These are phyloP conservation scores for Eremophila alpestris DNA, from an alignment of 2,797 vertebrate species.

Conservation along the genomic window DNA sequence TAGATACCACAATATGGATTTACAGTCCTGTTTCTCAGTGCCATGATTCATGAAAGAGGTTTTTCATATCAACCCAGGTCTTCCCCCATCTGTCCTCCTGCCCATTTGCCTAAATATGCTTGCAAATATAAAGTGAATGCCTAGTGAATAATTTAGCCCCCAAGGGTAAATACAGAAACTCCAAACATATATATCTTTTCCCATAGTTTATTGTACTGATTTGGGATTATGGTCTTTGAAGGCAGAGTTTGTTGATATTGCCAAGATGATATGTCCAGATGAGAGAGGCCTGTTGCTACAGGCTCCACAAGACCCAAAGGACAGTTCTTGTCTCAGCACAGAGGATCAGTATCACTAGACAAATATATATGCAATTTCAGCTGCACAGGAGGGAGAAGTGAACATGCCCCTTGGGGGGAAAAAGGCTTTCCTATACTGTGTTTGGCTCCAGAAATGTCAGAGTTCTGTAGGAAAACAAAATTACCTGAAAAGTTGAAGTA, in stretches of 20 bases:
- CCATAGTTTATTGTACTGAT: background rate
- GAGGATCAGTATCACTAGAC: background rate
- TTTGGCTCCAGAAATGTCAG: background rate
- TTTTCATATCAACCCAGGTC: background rate
- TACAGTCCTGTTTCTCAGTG: background rate
- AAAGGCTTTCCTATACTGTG: background rate
- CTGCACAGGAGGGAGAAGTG: background rate
- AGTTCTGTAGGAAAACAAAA: background rate
- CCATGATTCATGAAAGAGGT: background rate
- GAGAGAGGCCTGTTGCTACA: background rate
- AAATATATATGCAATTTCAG: slow-evolving; percentile 10
- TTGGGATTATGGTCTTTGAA: background rate
- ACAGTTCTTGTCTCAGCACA: slow-evolving; percentile 7
- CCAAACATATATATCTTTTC: background rate
- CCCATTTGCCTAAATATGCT: background rate
- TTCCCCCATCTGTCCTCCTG: accelerated
- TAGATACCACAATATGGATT: background rate
- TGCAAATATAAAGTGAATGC: background rate
- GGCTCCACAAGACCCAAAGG: background rate
- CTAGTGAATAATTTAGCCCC: background rate
- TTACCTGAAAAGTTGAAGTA: background rate
- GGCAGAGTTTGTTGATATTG: background rate
- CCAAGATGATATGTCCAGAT: background rate
- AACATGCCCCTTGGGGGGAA: background rate
- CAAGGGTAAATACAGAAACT: background rate